Evolutionary conservation across 2,113 vertebrate genomes (phyloP).

Genomic region (Thunnus maccoyii): DNA sequence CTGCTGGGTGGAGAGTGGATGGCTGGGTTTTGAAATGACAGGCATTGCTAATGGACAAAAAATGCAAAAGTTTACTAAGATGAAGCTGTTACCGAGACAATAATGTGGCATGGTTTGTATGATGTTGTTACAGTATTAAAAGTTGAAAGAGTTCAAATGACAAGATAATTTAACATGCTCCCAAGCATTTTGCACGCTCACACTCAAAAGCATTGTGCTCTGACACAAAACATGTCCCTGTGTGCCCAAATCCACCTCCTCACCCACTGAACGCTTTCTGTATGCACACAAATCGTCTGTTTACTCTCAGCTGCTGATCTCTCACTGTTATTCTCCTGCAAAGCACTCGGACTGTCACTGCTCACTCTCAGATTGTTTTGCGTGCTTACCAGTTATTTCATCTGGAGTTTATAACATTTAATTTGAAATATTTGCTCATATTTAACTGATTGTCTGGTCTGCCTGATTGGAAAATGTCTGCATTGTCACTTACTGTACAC

Average conservation of each 20-base stretch:
- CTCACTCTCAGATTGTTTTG: neutral
- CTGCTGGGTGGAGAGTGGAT: neutral
- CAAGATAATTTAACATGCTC: conserved; percentile 19
- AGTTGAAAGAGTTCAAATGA: conserved; percentile 29
- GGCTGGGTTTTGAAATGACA: neutral
- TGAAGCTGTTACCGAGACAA: neutral
- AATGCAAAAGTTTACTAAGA: neutral
- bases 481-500: neutral
- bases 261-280: conserved; percentile 5
- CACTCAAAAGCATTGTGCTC: conserved; percentile 19
- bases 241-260: neutral
- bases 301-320: neutral
- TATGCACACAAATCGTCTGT: conserved; percentile 1
- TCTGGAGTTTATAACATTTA: neutral
- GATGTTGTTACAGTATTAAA: conserved; percentile 22
- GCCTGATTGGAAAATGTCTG: neutral
- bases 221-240: neutral
- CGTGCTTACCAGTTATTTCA: neutral
- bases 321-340: neutral
- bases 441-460: neutral
- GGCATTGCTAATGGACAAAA: neutral
- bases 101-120: neutral
- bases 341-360: neutral
- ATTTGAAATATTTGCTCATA: neutral
- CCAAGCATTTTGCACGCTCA: conserved; percentile 14